phyloP scores from a whole-genome alignment of 2,797 vertebrate species.

The Scarus forsteni region DNA sequence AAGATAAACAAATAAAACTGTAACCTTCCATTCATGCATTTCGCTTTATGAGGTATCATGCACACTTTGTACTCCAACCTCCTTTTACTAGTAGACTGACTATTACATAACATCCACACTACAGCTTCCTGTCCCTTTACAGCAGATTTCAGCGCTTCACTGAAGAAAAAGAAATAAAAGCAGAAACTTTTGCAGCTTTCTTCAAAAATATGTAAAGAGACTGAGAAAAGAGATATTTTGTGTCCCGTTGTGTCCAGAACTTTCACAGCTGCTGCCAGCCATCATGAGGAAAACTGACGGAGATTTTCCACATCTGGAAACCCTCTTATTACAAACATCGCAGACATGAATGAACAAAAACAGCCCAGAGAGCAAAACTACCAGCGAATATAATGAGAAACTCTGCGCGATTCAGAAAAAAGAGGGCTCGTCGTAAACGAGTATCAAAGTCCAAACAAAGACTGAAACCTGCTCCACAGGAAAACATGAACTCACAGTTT shows the following conservation, averaged over 20 bases:
- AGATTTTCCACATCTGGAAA: slow-evolving; percentile 56
- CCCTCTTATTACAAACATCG: slow-evolving; percentile 5
- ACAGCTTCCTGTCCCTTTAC: slow-evolving; percentile 9
- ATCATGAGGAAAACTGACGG: not conserved
- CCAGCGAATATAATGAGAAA: not conserved
- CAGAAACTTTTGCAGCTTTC: not conserved
- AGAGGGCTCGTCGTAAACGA: too few relatives aligned
- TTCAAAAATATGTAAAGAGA: not conserved
- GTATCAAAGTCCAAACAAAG: slow-evolving; percentile 1
- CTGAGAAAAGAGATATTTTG: not conserved
- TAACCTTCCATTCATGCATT: too few relatives aligned
- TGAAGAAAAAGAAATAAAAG: not conserved
- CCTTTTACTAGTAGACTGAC: rapidly evolving
- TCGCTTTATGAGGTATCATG: not conserved
- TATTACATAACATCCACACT: slow-evolving; percentile 45
- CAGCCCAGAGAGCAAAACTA: not conserved
- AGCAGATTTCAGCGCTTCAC: not conserved
- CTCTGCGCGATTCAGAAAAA: not conserved
- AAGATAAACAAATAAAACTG: rapidly evolving
- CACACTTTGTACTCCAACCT: not conserved
- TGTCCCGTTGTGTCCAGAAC: not conserved
- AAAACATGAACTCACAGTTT: slow-evolving; percentile 65
- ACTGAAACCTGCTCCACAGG: not conserved
- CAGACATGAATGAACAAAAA: not conserved
- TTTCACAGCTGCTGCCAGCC: slow-evolving; percentile 23